Base-by-base conservation (phyloP, 2,797 vertebrate species). In the Miichthys miiuy region DNA sequence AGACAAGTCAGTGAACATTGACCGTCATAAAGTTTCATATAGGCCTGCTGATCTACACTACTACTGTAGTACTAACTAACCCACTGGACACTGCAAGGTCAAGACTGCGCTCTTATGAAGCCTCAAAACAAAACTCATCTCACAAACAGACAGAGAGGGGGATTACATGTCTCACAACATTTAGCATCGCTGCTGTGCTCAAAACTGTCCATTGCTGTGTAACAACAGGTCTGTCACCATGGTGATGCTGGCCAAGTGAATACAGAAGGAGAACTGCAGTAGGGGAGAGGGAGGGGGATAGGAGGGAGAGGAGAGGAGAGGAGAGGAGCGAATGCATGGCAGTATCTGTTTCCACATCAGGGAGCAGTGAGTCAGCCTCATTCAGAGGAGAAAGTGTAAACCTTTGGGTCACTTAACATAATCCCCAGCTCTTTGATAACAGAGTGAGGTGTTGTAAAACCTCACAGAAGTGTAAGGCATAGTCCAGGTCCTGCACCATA, bases 171-270 rank as follows among this genome's bases (percentile, higher is more conserved):
- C 62, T 73, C 58, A 13, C 21, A 41, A 17, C 7, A 10, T 46
- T 62, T 70, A 71, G 63, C 51, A 27, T 51, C 13, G 17, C 21
- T 27, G 82, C 78, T 57, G 11, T 20, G 80, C 65, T 57, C 55
- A 63, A 44, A 56, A 52, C 79, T 34, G 72, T 72, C 85, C 20
- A 42, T 50, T 76, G 76, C 89, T 48, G 52, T 84, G 73, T 73
- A 79, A 82, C 89, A 90, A 92, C 91, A 89, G 88, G 89, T 91
- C 89, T 76, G 89, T 95, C 90, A 30, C 92, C 94, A 94, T 93
- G 93, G 93, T 20, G 79, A 95, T 38, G 54, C 57, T 18, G 50
- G 74, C 75, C 66, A 81, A 84, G 84, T 60, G 81, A 87, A 92
- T 75, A 80, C 75, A 87, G 73, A 68, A 58, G 52, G 65, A 81